These are phyloP conservation scores for Hyles euphorbiae DNA, from an alignment of 1,140 invertebrate species.

Conservation along the genomic window DNA sequence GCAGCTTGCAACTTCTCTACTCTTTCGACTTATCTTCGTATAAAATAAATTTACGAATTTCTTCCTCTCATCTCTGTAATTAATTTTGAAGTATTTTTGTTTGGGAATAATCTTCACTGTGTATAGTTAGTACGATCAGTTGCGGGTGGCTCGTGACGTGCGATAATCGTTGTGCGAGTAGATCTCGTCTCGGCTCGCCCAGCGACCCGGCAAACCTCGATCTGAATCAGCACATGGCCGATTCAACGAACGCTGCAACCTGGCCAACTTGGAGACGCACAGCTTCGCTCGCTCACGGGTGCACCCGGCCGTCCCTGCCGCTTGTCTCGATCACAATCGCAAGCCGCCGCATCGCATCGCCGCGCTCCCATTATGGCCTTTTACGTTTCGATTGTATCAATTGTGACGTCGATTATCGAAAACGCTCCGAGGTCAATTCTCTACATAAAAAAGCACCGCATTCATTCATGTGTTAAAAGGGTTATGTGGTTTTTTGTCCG, in stretches of 20 bases:
- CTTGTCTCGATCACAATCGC: conserved; percentile 26
- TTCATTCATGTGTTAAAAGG: conserved; percentile 39
- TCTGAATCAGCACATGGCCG: conserved; percentile 55
- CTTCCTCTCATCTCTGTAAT: no score
- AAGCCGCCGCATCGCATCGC: conserved; percentile 30
- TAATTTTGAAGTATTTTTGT: no score
- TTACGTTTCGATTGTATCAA: conserved; percentile 44
- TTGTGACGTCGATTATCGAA: conserved; percentile 44
- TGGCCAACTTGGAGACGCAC: conserved; percentile 36
- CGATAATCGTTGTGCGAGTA: conserved; percentile 34
- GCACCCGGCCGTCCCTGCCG: conserved; percentile 12
- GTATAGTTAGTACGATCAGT: conserved; percentile 18
- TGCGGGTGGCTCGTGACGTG: conserved; percentile 37
- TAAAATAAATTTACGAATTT: no score
- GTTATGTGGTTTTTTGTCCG: conserved; percentile 26
- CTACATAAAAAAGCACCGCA: conserved; percentile 25
- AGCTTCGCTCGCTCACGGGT: neutral
- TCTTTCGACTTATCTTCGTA: no score
- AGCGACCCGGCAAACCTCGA: conserved; percentile 51
- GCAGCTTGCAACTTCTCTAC: no score
- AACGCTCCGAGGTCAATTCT: conserved; percentile 42
- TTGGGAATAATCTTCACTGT: no score
- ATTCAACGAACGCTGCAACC: conserved; percentile 39
- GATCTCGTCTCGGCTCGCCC: conserved; percentile 23
- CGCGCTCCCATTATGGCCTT: conserved; percentile 44